Base-by-base conservation (phyloP, 2,888 invertebrate species). In the Latrodectus elegans region DNA sequence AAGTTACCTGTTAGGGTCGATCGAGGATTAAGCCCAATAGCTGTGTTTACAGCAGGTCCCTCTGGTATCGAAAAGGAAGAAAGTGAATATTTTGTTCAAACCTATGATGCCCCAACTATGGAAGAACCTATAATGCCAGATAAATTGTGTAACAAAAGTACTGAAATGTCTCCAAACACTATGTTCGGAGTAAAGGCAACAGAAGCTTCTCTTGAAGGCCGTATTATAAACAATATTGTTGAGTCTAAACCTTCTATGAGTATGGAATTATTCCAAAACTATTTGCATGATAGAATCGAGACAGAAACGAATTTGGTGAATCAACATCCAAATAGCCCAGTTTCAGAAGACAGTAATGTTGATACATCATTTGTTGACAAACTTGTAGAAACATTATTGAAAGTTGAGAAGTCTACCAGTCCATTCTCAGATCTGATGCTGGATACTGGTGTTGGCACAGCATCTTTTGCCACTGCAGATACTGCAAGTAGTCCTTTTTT, bases 361-460 rank as follows among this genome's bases (percentile, higher is more conserved):
- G 55, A 55, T 55, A 15, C 55, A 6, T 3, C 55, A 15, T 55
- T 55, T 55, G 55, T 8, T 55, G 55, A 55, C 15, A 55, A 55
- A 55, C 4, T 67, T 8, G 38, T 53, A 1, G 78, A 84, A 64
- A 68, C 17, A 67, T 71, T 71, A 38, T 52, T 81, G 10, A 89
- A 82, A 51, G 70, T 86, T 55, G 89, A 89, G 67, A 83, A 79
- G 51, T 84, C 89, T 17, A 89, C 89, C 17, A 89, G 89, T 74
- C 89, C 89, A 38, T 82, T 86, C 49, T 85, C 83, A 4, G 89
- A 86, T 67, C 10, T 77, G 15, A 82, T 79, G 84, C 52, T 86
- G 49, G 89, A 89, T 64, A 86, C 85, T n/a, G 89, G 85, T 8
- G 79, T 89, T n/a, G 85, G 85, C 14, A 89, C 89, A 14, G 89